phyloP scores from a whole-genome alignment of 2,888 invertebrate genomes.

The Spisula solida region DNA sequence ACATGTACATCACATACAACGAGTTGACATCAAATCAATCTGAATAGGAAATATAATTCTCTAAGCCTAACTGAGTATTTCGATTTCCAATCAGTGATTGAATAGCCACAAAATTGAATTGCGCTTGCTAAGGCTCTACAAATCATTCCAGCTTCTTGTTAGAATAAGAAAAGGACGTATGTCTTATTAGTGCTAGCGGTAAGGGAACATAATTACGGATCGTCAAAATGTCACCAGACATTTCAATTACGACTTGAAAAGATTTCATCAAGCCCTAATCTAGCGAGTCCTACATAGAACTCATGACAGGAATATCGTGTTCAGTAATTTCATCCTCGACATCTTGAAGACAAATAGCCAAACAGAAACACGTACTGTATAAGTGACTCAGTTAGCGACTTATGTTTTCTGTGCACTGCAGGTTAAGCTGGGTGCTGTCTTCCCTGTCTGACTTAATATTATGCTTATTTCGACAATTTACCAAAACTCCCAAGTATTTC shows the following conservation, averaged over 20 bases:
- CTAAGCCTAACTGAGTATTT: background rate
- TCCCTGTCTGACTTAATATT: too few species aligned
- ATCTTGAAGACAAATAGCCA: background rate
- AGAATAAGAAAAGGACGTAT: background rate
- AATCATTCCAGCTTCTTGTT: conserved; percentile 13
- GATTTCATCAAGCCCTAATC: conserved; percentile 23
- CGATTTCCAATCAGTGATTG: background rate
- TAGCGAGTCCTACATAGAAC: background rate
- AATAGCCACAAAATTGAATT: conserved; percentile 11
- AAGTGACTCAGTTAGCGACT: too few species aligned
- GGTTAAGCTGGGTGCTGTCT: too few species aligned
- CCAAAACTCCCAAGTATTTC: too few species aligned
- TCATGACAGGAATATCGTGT: conserved; percentile 3
- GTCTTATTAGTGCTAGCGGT: background rate
- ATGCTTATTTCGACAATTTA: too few species aligned
- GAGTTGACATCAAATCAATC: background rate
- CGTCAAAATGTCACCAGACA: conserved; percentile 21
- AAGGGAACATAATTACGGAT: conserved; percentile 10
- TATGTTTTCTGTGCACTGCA: too few species aligned
- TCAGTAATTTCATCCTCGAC: background rate
- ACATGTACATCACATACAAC: background rate
- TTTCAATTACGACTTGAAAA: conserved; percentile 27
- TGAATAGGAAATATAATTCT: background rate
- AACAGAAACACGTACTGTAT: background rate
- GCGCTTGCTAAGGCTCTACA: background rate